Evolutionary conservation across 2,888 invertebrate genomes (phyloP), one percentile per base, ranked within the genome.

Genomic region (Muschampia plurimacula): DNA sequence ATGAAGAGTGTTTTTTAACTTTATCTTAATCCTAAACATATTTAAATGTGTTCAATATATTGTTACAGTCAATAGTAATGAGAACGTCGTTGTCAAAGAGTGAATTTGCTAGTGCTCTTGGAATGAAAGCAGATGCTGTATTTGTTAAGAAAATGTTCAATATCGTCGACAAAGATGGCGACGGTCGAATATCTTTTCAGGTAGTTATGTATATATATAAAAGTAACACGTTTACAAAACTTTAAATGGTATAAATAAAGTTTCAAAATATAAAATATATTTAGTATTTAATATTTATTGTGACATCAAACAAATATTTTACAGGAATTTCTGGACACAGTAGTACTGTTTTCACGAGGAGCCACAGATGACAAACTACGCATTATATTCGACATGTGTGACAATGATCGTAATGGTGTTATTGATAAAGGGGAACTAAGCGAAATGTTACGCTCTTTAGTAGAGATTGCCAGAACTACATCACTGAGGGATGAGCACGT

Each of bases 81-180:
- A 94, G 98, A 67, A 99, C 98, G 0, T 98, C 98, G 0, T 88
- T 99, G 73, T 98, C 98, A 0, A 98, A 98, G 84, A 96, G 97
- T 66, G 99, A 99, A 89, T 99, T 99, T 83, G 99, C 99, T 0
- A 98, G 97, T 69, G 99, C 99, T 0, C 93, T 99, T 5, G 99
- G 99, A 55, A 99, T 99, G 99, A 97, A 97, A 86, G 95, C 98
- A 0, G 98, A 98, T 82, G 99, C 98, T 32, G 97, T 99, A 69
- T 99, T 99, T 86, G 99, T 99, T 0, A 97, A 98, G 82, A 98
- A 98, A 90, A 99, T 99, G 99, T 99, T 99, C 86, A 98, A 99
- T 82, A 98, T 99, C 82, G 98, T 99, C 0, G 99, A 99, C 87
- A 98, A 98, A 85, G 98, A 98, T 85, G 96, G 98, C 74, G 98